phyloP scores from a whole-genome alignment of 2,888 invertebrate genomes.

The Cacoxenus indagator region DNA sequence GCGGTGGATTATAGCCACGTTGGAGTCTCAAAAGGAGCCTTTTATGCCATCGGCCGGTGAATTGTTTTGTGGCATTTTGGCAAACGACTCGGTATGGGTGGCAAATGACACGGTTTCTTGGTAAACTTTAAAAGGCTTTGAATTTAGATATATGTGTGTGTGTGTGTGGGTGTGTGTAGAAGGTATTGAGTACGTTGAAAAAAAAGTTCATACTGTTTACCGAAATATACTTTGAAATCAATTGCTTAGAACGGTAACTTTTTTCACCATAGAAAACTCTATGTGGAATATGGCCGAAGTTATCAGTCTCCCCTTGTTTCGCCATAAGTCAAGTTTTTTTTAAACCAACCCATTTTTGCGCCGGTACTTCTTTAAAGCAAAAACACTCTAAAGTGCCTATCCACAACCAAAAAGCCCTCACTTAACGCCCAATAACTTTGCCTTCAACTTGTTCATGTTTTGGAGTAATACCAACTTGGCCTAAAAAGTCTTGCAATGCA shows the following conservation, averaged over 20 bases:
- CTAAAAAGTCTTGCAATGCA: neutral
- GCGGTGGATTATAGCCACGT: neutral
- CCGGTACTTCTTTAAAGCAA: neutral
- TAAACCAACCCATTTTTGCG: neutral
- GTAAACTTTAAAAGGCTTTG: neutral
- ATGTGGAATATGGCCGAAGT: too few relatives aligned
- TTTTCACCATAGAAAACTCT: too few relatives aligned
- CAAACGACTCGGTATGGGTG: neutral
- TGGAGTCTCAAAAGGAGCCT: neutral
- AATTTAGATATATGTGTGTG: too few relatives aligned
- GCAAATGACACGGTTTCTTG: neutral
- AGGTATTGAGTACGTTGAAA: too few relatives aligned
- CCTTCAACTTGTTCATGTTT: slow-evolving; percentile 36
- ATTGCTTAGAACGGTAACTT: too few relatives aligned
- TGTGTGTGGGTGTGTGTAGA: too few relatives aligned
- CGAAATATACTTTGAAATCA: too few relatives aligned
- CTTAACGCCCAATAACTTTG: slow-evolving; percentile 49
- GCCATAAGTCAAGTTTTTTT: neutral
- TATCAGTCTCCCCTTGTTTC: too few relatives aligned
- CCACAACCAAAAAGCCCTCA: slow-evolving; percentile 6
- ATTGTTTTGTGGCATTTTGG: neutral
- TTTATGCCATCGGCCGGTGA: neutral
- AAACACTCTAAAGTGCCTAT: neutral
- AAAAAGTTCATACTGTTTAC: too few relatives aligned
- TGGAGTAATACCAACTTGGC: slow-evolving; percentile 15